Conservation (phyloP, 2,113 vertebrate species). For the Caretta caretta region DNA sequence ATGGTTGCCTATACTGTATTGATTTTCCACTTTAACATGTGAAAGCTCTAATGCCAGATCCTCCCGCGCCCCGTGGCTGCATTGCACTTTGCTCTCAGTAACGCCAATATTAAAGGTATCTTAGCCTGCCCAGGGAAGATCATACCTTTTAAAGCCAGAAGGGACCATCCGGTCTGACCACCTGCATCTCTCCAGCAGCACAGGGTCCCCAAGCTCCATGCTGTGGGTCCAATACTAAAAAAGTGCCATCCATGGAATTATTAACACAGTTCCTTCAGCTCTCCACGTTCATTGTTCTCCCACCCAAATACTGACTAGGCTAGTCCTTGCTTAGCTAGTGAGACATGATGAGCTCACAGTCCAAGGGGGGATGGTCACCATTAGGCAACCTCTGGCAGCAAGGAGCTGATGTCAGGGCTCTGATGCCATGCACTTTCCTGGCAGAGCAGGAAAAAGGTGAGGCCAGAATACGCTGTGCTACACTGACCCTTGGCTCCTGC, state of each 20-base stretch:
- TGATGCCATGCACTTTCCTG: not conserved
- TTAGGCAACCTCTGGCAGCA: not conserved
- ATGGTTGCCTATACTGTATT: too few species aligned
- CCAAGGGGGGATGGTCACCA: too few species aligned
- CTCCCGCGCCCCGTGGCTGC: not conserved
- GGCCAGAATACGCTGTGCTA: not conserved
- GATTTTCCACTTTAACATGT: not conserved
- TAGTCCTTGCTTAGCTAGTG: not conserved
- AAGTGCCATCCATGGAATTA: not conserved
- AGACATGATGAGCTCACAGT: not conserved
- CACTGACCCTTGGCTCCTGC: not conserved
- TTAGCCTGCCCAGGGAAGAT: not conserved
- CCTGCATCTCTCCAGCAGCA: not conserved
- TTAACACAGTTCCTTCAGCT: not conserved
- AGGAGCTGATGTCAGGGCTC: not conserved
- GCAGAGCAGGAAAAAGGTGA: not conserved
- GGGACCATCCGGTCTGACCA: not conserved
- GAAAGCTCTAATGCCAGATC: too few species aligned
- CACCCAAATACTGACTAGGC: not conserved
- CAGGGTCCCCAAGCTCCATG: not conserved
- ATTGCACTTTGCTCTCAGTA: not conserved
- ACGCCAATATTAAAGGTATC: not conserved
- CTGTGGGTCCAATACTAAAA: not conserved
- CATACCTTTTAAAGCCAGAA: not conserved
- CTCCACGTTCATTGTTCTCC: not conserved